Percentiles rank a stretch among this genome's conserved stretches.
These are phyloP conservation scores for Aporophyla nigra DNA, from an alignment of 2,888 invertebrate species.

Conservation along the genomic window DNA sequence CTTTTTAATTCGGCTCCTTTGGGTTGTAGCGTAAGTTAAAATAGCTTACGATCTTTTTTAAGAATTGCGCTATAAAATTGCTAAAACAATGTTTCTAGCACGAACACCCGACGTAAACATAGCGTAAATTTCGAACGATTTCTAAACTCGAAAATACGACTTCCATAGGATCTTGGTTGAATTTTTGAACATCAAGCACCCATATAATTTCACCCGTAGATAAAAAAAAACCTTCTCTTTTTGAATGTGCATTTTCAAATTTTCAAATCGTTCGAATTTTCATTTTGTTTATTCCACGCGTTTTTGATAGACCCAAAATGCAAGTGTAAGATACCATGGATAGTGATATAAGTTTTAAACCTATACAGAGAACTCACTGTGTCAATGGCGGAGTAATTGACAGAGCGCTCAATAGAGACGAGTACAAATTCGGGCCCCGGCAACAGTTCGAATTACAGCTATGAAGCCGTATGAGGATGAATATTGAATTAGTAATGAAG, in stretches of 20 bases:
- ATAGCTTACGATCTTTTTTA: too few relatives aligned
- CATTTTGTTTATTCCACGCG: background rate
- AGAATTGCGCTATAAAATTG: too few relatives aligned
- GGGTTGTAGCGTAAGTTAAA: too few relatives aligned
- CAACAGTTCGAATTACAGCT: constrained; percentile 26
- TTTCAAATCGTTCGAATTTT: background rate
- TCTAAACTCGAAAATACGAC: too few relatives aligned
- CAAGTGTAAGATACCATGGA: background rate
- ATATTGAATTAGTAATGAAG: constrained; percentile 41
- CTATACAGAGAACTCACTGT: background rate
- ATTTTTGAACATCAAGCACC: too few relatives aligned
- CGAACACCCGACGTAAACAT: too few relatives aligned
- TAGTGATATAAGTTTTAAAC: background rate
- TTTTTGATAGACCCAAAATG: background rate
- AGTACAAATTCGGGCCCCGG: constrained; percentile 20
- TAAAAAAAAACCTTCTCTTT: too few relatives aligned
- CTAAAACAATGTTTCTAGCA: too few relatives aligned
- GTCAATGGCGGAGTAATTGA: background rate
- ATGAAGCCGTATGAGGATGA: constrained; percentile 32
- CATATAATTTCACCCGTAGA: too few relatives aligned
- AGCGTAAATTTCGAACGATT: too few relatives aligned
- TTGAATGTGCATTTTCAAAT: background rate
- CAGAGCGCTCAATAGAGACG: background rate
- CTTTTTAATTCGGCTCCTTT: too few relatives aligned
- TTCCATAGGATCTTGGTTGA: too few relatives aligned